Evolutionary conservation across 2,888 invertebrate species (phyloP).

Genomic region (Drosophila emarginata): DNA sequence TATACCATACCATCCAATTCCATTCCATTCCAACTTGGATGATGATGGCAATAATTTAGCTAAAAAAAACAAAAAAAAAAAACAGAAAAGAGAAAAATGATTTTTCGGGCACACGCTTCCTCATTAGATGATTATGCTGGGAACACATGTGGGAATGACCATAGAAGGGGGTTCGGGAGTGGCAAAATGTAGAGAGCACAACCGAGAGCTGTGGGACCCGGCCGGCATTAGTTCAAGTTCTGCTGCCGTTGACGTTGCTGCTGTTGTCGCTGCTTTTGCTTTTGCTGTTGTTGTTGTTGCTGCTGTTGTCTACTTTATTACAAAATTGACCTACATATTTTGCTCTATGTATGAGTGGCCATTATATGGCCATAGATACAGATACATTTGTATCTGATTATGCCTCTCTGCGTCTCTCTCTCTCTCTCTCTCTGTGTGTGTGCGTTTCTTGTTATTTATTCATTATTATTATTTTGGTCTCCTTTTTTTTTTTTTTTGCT

Average conservation of each 20-base stretch:
- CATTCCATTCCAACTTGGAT: neutral
- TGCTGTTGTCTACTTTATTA: slow-evolving; percentile 65
- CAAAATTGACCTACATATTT: slow-evolving; percentile 79
- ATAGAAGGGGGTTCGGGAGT: neutral
- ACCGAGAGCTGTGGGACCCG: slow-evolving; percentile 5
- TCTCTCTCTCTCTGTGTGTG: slow-evolving; percentile 6
- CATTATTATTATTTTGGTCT: slow-evolving; percentile 73
- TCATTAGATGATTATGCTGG: slow-evolving; percentile 13
- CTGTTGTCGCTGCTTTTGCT: neutral
- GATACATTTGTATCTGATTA: slow-evolving; percentile 39
- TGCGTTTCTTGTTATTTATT: slow-evolving; percentile 66
- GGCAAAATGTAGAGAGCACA: neutral
- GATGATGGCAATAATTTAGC: slow-evolving; percentile 24
- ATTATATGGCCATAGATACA: slow-evolving; percentile 47
- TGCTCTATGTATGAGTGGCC: slow-evolving; percentile 48
- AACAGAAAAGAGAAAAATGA: slow-evolving; percentile 15
- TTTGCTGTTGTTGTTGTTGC: slow-evolving; percentile 29
- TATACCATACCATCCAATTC: neutral
- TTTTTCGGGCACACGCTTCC: slow-evolving; percentile 19
- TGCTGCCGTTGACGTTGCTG: neutral
- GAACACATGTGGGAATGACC: slow-evolving; percentile 14
- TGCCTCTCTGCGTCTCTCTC: slow-evolving; percentile 15
- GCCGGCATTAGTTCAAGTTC: slow-evolving; percentile 27
- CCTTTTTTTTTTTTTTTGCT: slow-evolving; percentile 37
- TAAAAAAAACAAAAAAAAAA: slow-evolving; percentile 44